These are phyloP conservation scores for Cromileptes altivelis DNA, from an alignment of 2,113 vertebrate genomes.

Conservation along the genomic window DNA sequence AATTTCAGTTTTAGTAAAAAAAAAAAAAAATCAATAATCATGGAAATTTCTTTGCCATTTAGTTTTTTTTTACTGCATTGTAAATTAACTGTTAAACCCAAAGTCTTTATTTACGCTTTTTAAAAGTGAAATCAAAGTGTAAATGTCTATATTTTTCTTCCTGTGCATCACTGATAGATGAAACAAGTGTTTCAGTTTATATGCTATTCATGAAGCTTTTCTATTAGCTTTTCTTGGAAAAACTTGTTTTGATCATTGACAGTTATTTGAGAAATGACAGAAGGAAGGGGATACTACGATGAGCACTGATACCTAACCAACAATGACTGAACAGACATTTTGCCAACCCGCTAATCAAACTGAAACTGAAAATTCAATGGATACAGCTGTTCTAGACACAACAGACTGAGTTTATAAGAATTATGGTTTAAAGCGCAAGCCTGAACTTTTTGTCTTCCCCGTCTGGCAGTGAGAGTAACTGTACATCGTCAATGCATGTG, in stretches of 20 bases:
- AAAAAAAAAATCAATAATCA: too few species aligned
- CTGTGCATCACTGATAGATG: neutral
- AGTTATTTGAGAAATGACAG: neutral
- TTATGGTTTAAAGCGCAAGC: neutral
- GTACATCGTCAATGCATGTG: too few species aligned
- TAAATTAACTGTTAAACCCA: too few species aligned
- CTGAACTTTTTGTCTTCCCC: too few species aligned
- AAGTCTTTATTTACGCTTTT: neutral
- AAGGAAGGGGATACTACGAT: neutral
- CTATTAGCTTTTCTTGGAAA: neutral
- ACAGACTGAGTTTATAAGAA: neutral
- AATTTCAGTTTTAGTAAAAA: too few species aligned
- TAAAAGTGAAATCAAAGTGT: neutral
- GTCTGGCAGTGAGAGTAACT: too few species aligned
- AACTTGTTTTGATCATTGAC: neutral
- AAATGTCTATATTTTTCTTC: neutral
- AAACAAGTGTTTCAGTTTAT: neutral
- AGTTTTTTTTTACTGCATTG: too few species aligned
- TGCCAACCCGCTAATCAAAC: neutral
- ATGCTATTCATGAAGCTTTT: neutral
- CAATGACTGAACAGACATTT: neutral
- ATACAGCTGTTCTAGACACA: neutral
- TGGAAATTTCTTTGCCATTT: too few species aligned
- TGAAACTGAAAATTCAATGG: neutral
- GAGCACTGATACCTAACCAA: neutral